These are phyloP conservation scores for Caradrina clavipalpis DNA, from an alignment of 2,888 invertebrate genomes.

Conservation along the genomic window DNA sequence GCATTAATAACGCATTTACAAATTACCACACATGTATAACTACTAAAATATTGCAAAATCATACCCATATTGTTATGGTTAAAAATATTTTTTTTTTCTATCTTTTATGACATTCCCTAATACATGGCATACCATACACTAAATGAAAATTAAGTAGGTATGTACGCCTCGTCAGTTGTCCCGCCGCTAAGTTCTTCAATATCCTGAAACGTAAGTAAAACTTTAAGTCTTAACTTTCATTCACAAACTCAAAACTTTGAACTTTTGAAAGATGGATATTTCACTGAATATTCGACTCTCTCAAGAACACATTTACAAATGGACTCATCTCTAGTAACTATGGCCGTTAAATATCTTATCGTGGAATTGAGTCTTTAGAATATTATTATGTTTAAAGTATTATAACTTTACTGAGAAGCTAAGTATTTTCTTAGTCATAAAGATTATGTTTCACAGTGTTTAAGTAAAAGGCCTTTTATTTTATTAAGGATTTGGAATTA, in stretches of 20 bases:
- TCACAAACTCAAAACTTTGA: slow-evolving; percentile 34
- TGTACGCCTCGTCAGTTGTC: slow-evolving; percentile 10
- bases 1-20: too few species aligned
- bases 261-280: slow-evolving; percentile 44
- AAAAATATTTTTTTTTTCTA: too few species aligned
- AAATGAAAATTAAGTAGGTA: slow-evolving; percentile 5
- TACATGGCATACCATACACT: background rate
- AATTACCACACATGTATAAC: too few species aligned
- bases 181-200: slow-evolving; percentile 45
- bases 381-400: slow-evolving; percentile 15
- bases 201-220: slow-evolving; percentile 53
- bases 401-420: slow-evolving; percentile 3
- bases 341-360: slow-evolving; percentile 19
- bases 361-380: slow-evolving; percentile 6
- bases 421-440: slow-evolving; percentile 15
- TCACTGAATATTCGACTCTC: slow-evolving; percentile 32
- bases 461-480: background rate
- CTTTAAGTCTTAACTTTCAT: slow-evolving; percentile 29
- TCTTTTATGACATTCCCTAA: background rate
- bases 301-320: slow-evolving; percentile 53
- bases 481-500: too few species aligned
- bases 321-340: slow-evolving; percentile 36
- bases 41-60: too few species aligned
- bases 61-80: too few species aligned
- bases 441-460: background rate